These are phyloP conservation scores for Sphinx pinastri DNA, from an alignment of 2,888 invertebrate genomes.

Conservation along the genomic window DNA sequence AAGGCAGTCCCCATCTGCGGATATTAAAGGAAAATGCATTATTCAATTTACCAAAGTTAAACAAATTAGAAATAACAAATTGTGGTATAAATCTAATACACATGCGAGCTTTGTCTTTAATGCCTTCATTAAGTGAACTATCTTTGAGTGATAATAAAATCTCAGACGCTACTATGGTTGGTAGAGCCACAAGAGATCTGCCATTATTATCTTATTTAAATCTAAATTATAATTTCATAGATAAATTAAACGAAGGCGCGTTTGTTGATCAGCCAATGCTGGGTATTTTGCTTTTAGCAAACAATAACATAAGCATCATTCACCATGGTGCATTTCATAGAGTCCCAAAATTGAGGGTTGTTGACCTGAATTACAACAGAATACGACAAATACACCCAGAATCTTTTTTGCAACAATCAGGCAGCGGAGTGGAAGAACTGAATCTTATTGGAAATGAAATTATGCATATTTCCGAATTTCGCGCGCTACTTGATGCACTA, in stretches of 20 bases:
- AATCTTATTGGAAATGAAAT: constrained; percentile 91
- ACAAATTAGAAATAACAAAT: constrained; percentile 88
- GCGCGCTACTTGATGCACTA: constrained; percentile 89
- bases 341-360: constrained; percentile 87
- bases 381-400: constrained; percentile 91
- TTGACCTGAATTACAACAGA: constrained; percentile 91
- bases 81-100: constrained; percentile 92
- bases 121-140: constrained; percentile 88
- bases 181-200: constrained; percentile 89
- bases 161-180: constrained; percentile 91
- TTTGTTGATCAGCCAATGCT: constrained; percentile 91
- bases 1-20: constrained; percentile 86
- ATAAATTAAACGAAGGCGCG: constrained; percentile 88
- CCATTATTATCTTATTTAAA: constrained; percentile 88
- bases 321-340: constrained; percentile 92
- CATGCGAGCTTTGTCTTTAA: constrained; percentile 88
- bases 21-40: constrained; percentile 89
- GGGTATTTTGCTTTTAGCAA: constrained; percentile 86
- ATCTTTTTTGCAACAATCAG: constrained; percentile 90
- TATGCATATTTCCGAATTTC: constrained; percentile 88
- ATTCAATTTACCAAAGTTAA: constrained; percentile 87
- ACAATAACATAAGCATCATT: constrained; percentile 89
- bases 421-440: constrained; percentile 90
- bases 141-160: constrained; percentile 89
- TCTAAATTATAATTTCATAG: constrained; percentile 89